These are phyloP conservation scores for Cheirogaleus medius DNA, from an alignment of 2,113 vertebrate genomes.

Conservation along the genomic window DNA sequence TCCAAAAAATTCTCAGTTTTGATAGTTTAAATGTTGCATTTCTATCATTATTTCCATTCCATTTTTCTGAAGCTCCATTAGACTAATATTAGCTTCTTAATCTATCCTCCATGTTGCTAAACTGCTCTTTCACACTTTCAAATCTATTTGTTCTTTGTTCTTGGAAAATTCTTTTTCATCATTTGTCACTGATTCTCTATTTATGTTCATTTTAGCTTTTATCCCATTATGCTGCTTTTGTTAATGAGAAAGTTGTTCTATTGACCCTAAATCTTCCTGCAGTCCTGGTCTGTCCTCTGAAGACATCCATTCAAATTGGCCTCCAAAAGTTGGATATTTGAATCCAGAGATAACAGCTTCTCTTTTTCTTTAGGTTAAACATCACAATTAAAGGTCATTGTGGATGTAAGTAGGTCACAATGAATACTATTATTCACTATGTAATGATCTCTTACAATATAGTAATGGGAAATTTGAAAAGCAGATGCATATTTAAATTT, in stretches of 20 bases:
- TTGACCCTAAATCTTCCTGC: constrained; percentile 1
- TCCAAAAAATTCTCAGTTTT: not conserved
- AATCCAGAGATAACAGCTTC: constrained; percentile 17
- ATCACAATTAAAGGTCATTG: not conserved
- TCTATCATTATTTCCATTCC: not conserved
- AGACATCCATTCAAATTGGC: constrained; percentile 1
- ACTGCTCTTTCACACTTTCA: not conserved
- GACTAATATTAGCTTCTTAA: not conserved
- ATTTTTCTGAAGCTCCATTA: not conserved
- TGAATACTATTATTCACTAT: not conserved
- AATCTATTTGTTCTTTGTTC: not conserved
- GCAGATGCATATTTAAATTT: constrained; percentile 39
- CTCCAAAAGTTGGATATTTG: constrained; percentile 24
- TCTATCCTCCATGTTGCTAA: not conserved
- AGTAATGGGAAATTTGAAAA: constrained; percentile 5
- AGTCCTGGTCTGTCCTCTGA: not conserved
- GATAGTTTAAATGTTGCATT: not conserved
- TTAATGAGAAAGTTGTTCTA: not conserved
- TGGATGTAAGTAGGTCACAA: constrained; percentile 27
- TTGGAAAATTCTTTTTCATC: not conserved
- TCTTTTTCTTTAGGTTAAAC: constrained; percentile 41
- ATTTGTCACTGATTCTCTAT: not conserved
- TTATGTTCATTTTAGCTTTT: constrained; percentile 10
- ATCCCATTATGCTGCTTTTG: constrained; percentile 3
- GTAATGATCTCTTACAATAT: not conserved